These are phyloP conservation scores for Dipodomys merriami DNA, from an alignment of 2,113 vertebrate species.

Conservation along the genomic window DNA sequence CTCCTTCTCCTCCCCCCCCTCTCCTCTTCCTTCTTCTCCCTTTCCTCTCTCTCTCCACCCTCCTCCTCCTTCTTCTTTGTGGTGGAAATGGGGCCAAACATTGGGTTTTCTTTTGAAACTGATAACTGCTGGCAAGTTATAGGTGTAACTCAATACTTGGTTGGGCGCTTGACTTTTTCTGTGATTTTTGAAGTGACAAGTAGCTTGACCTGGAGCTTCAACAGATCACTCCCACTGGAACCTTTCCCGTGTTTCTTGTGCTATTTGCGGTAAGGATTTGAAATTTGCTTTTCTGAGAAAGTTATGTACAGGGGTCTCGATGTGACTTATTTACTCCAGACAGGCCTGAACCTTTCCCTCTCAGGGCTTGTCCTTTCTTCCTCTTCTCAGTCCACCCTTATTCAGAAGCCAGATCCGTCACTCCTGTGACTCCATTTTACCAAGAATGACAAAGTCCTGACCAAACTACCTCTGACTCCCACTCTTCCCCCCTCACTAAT, in stretches of 20 bases:
- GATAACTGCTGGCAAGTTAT: background rate
- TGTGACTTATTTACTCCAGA: background rate
- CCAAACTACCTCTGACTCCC: background rate
- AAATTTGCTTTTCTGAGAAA: slow-evolving; percentile 24
- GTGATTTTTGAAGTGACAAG: background rate
- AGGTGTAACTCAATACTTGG: background rate
- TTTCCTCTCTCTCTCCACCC: too few species aligned
- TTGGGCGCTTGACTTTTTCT: background rate
- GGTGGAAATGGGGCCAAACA: background rate
- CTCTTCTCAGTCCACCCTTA: background rate
- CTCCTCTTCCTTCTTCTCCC: too few species aligned
- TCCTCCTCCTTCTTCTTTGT: background rate
- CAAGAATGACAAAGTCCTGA: background rate
- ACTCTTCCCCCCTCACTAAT: too few species aligned
- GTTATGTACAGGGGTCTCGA: background rate
- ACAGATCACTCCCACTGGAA: background rate
- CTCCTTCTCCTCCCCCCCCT: too few species aligned
- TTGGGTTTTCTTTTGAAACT: background rate
- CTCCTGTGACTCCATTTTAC: background rate
- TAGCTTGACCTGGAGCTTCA: background rate
- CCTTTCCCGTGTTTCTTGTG: background rate
- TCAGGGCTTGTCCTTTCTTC: background rate
- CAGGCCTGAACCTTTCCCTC: background rate
- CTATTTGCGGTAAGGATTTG: slow-evolving; percentile 21
- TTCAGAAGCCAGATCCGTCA: background rate